Base-by-base conservation (phyloP, 2,797 vertebrate species). In the Varecia variegata region DNA sequence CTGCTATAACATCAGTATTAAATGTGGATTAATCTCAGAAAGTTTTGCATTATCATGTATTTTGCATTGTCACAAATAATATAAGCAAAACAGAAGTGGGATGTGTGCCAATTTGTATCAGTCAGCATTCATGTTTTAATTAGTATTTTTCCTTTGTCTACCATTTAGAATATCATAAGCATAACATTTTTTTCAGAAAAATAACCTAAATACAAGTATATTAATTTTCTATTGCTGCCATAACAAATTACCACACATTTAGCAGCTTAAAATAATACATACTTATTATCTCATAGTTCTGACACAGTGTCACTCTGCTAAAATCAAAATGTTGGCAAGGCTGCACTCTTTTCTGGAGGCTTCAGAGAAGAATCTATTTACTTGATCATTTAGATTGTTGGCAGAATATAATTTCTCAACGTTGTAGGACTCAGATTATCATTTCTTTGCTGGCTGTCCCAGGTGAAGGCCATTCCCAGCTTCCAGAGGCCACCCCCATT, bases 1-100 rank as follows among this genome's bases (percentile, higher is more conserved):
- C 7, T 73, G 27, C 38, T 65, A 79, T 14, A 92, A 93, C 89
- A 90, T 93, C 30, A 93, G 70, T 47, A 97, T 82, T 90, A 54
- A 67, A 70, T n/a, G 7, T 50, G 10, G 15, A 45, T 43, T 89
- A 32, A 85, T 77, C 7, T 54, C n/a, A 67, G 18, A 35, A 83
- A 32, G 1, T n/a, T 87, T 88, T 84, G 0, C 74, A 27, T 87
- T 71, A 32, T 32, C 14, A 47, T 38, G 17, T 2, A n/a, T 13
- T 81, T 86, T 70, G 38, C 23, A 89, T 71, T 65, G 20, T 79
- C 14, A 60, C 1, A 52, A 15, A 30, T 5, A 30, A 20, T 58
- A 38, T 56, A 27, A 30, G 18, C 10, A 85, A 90, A 85, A 67
- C 5, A 86, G 23, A 14, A n/a, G 2, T 47, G 35, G 20, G 13